These are phyloP conservation scores for Eidolon helvum DNA, from an alignment of 2,113 vertebrate genomes.

Conservation along the genomic window DNA sequence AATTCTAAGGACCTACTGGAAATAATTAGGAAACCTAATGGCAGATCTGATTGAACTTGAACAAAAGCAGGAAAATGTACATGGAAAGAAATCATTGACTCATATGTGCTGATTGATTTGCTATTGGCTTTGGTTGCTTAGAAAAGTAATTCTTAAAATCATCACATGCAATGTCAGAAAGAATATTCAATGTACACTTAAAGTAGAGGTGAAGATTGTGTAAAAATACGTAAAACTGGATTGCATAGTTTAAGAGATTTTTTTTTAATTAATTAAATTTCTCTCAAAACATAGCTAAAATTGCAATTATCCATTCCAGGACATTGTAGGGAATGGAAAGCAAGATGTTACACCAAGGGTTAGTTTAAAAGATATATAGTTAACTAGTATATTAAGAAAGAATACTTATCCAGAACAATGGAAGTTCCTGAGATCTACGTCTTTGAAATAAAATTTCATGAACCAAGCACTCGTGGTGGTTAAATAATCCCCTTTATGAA, in stretches of 20 bases:
- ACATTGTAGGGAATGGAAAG: neutral
- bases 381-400: neutral
- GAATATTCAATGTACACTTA: neutral
- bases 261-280: neutral
- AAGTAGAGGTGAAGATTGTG: slow-evolving; percentile 5
- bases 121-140: neutral
- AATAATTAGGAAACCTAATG: neutral
- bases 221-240: neutral
- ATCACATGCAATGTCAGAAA: neutral
- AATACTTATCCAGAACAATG: neutral
- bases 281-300: neutral
- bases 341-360: neutral
- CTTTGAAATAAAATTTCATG: neutral
- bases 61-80: neutral
- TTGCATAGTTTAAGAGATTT: neutral
- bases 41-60: neutral
- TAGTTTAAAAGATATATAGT: neutral
- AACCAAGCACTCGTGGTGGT: neutral
- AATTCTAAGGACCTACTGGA: neutral
- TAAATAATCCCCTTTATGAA: neutral
- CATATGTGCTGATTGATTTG: neutral
- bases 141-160: slow-evolving; percentile 32
- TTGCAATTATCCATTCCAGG: neutral
- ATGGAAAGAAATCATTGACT: neutral
- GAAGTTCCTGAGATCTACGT: neutral